Percentiles rank a stretch among this genome's conserved stretches.
phyloP scores from a whole-genome alignment of 2,113 vertebrate species.

The Eidolon helvum region DNA sequence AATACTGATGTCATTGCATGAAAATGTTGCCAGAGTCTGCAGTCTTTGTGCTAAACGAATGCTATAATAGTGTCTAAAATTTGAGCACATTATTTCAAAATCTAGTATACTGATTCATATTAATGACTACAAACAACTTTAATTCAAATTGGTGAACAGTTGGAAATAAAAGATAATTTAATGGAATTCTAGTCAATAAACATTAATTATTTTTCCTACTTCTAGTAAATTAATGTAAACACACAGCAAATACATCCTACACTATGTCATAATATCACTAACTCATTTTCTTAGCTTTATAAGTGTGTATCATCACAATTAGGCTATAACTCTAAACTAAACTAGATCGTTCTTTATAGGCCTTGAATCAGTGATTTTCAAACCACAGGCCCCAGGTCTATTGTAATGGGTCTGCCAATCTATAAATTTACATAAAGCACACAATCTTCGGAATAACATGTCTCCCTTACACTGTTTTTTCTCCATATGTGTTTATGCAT shows the following conservation, averaged over 20 bases:
- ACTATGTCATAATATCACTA: not conserved
- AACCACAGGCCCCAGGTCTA: not conserved
- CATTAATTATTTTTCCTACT: constrained; percentile 35
- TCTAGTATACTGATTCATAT: not conserved
- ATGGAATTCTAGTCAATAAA: constrained; percentile 17
- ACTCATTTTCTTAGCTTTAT: not conserved
- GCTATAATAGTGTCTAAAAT: constrained; percentile 1
- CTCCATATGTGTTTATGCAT: not conserved
- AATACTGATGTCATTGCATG: not conserved
- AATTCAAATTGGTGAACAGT: not conserved
- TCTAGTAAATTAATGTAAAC: constrained; percentile 16
- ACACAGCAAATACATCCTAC: not conserved
- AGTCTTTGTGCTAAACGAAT: constrained; percentile 10
- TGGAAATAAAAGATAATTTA: constrained; percentile 38
- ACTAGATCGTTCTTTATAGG: not conserved
- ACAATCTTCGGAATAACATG: not conserved
- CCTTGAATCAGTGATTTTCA: not conserved
- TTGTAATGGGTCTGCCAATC: not conserved
- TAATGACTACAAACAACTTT: not conserved
- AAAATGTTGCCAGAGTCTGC: not conserved
- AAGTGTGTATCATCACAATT: not conserved
- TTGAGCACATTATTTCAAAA: not conserved
- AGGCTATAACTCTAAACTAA: not conserved
- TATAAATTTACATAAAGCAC: not conserved
- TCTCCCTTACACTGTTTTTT: not conserved